Evolutionary conservation across 1,140 invertebrate genomes (phyloP), one percentile per base, ranked within the genome.

Genomic region (Drosophila auraria): DNA sequence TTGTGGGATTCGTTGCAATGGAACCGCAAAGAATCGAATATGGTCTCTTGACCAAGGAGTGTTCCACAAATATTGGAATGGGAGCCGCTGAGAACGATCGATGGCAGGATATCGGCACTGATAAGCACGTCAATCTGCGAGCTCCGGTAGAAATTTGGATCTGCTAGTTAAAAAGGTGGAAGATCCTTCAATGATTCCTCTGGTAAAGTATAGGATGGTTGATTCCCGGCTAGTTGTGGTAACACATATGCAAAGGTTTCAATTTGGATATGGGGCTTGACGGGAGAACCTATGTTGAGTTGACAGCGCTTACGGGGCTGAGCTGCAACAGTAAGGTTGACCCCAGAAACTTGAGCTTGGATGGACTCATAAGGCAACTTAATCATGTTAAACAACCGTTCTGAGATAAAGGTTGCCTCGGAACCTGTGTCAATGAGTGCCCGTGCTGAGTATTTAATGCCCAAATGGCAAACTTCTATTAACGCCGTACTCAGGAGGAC

Each of bases 61-160:
- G 40, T 42, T 14, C 40, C 40, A 15, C 40, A 42, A 42, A 42
- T 42, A 42, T 42, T 42, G 5, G 12, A 5, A 14, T 6, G 40
- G 40, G 40, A 42, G 14, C 15, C 40, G 12, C 40, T 15, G 8
- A 42, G 9, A 15, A 42, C 15, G 40, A 47, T 47, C 8, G 44
- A 47, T 23, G 45, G 45, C 9, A 49, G 27, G 50, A 53, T 30
- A 53, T 53, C 50, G 15, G 50, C 50, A 1, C 50, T 27, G 15
- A 53, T 27, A 9, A 17, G 50, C 50, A 53, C 50, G 23, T 53
- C 50, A n/a, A 33, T 33, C 50, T 53, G 15, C 50, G 25, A 53
- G 25, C 50, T 25, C 15, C 15, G 50, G 23, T 49, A 11, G 45
- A 25, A 49, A 12, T 15, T n/a, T 1, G 45, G 45, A 23, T 49